Conservation (phyloP, 2,888 invertebrate species). For the Steinernema carpocapsae region DNA sequence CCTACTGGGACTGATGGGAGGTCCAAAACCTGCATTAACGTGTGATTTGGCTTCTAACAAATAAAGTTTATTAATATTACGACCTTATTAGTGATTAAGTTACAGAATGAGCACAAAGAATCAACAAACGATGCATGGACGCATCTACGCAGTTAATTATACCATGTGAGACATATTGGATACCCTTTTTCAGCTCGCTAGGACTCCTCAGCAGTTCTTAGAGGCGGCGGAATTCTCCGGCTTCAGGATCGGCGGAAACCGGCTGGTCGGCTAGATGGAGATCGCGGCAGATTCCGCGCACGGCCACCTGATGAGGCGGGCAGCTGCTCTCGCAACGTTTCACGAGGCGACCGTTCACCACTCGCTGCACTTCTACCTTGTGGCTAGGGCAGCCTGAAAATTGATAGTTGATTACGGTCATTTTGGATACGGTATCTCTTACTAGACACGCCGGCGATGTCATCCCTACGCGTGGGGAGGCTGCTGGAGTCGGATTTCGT, state of each 20-base stretch:
- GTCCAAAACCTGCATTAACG: too few species aligned
- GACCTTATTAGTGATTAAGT: too few species aligned
- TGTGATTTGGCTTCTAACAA: too few species aligned
- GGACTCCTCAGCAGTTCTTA: too few species aligned
- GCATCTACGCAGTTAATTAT: too few species aligned
- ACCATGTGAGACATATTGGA: too few species aligned
- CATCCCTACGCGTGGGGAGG: slow-evolving; percentile 27
- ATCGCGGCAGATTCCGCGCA: slow-evolving; percentile 65
- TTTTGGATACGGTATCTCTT: background rate
- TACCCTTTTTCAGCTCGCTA: slow-evolving; percentile 21
- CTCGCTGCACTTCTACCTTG: slow-evolving; percentile 64
- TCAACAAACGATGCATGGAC: too few species aligned
- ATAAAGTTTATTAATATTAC: too few species aligned
- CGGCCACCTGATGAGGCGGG: slow-evolving; percentile 63
- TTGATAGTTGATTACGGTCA: background rate
- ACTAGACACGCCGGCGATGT: slow-evolving; percentile 38
- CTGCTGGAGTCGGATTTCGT: slow-evolving; percentile 39
- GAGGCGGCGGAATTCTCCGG: slow-evolving; percentile 9
- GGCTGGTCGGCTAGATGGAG: slow-evolving; percentile 46
- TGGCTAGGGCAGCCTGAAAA: slow-evolving; percentile 57
- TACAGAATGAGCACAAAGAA: too few species aligned
- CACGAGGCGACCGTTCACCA: slow-evolving; percentile 63
- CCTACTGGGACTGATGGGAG: too few species aligned
- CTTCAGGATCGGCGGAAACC: background rate
- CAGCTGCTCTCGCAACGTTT: slow-evolving; percentile 66